These are phyloP conservation scores for Anguilla japonica DNA, from an alignment of 2,113 vertebrate genomes.

Conservation along the genomic window DNA sequence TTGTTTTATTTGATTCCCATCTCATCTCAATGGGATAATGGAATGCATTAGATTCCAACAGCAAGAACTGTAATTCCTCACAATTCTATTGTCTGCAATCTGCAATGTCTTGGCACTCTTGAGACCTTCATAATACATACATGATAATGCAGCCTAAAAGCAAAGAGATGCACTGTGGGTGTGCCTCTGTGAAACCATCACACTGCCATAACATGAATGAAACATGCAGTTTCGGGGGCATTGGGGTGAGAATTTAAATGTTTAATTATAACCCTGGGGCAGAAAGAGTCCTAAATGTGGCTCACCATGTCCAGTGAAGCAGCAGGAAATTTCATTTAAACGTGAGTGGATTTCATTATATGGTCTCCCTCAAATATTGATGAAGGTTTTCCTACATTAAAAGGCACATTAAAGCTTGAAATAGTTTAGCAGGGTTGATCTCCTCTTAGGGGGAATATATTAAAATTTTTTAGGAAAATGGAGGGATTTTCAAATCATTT, in stretches of 20 bases:
- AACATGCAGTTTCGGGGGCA: not conserved
- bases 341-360: conserved; percentile 11
- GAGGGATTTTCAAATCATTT: not conserved
- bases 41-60: not conserved
- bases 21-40: not conserved
- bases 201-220: not conserved
- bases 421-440: not conserved
- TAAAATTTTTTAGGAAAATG: not conserved
- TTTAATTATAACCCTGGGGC: not conserved
- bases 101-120: not conserved
- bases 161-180: not conserved
- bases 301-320: conserved; percentile 26
- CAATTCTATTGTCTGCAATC: not conserved
- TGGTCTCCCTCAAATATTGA: conserved; percentile 11
- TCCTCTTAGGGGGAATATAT: not conserved
- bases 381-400: not conserved
- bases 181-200: not conserved
- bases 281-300: not conserved
- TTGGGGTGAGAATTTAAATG: not conserved
- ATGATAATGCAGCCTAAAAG: not conserved
- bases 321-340: conserved; percentile 19
- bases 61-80: not conserved
- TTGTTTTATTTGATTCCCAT: not conserved
- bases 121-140: not conserved
- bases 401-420: not conserved